Percentiles rank a stretch among this genome's conserved stretches.
Conservation (phyloP, 1,140 invertebrate genomes). For the Mya arenaria region DNA sequence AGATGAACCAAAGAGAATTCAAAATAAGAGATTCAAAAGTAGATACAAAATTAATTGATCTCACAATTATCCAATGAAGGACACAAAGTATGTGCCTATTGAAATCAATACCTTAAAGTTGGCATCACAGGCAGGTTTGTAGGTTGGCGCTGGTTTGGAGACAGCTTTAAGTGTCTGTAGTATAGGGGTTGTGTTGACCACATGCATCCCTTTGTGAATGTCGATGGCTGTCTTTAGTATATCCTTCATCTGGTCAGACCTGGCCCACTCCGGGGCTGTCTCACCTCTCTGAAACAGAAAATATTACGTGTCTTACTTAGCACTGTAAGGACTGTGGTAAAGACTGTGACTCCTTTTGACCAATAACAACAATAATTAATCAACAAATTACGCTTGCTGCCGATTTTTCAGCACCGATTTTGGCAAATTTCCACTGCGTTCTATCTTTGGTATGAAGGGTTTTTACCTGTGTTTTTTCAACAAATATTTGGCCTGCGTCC, state of each 20-base stretch:
- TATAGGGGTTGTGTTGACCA: conserved; percentile 5
- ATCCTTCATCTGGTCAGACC: conserved; percentile 59
- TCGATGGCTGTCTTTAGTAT: conserved; percentile 70
- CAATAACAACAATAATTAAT: too few species aligned
- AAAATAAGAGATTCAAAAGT: too few species aligned
- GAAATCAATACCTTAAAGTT: conserved; percentile 53
- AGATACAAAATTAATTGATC: neutral
- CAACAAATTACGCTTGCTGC: too few species aligned
- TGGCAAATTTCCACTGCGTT: too few species aligned
- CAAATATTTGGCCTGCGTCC: too few species aligned
- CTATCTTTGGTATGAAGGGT: too few species aligned
- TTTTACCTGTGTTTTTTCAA: too few species aligned
- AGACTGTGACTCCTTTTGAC: too few species aligned
- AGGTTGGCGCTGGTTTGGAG: conserved; percentile 10
- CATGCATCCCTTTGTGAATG: conserved; percentile 53
- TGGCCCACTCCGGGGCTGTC: conserved; percentile 67
- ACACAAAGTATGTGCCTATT: too few species aligned
- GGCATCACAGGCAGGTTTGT: conserved; percentile 51
- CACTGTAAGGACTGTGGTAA: too few species aligned
- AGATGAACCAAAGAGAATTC: neutral
- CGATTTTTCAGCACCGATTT: too few species aligned
- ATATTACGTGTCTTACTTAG: too few species aligned
- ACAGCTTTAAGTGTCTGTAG: neutral
- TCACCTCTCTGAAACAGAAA: conserved; percentile 77
- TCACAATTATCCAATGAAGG: neutral